These are phyloP conservation scores for Chelon labrosus DNA, from an alignment of 2,797 vertebrate genomes.

Conservation along the genomic window DNA sequence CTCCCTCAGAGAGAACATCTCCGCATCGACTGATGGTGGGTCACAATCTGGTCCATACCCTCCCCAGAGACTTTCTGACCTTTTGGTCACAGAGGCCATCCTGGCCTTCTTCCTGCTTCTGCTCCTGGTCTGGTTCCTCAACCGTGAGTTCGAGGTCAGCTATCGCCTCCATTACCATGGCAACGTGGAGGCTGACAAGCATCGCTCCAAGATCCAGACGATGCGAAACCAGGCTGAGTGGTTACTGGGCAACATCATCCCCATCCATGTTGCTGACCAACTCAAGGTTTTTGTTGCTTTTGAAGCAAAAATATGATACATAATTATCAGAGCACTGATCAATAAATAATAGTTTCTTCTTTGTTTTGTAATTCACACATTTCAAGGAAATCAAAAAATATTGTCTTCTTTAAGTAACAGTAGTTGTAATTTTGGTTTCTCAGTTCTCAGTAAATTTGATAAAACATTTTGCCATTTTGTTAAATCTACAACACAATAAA, in stretches of 20 bases:
- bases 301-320: constrained; percentile 11
- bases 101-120: constrained; percentile 94
- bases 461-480: background rate
- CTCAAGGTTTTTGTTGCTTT: constrained; percentile 85
- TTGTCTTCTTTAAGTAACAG: background rate
- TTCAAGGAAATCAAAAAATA: background rate
- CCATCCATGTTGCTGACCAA: constrained; percentile 97
- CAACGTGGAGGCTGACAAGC: constrained; percentile 95
- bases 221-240: constrained; percentile 98
- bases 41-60: constrained; percentile 17
- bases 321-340: background rate
- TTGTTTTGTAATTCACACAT: background rate
- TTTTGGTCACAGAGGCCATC: constrained; percentile 88
- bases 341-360: background rate
- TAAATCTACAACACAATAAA: background rate
- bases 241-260: constrained; percentile 97
- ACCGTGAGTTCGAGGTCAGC: constrained; percentile 97
- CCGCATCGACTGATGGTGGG: constrained; percentile 24
- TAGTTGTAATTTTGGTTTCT: background rate
- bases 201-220: constrained; percentile 96
- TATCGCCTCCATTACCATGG: constrained; percentile 99
- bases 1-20: constrained; percentile 63
- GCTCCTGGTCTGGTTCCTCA: constrained; percentile 97
- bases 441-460: background rate
- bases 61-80: constrained; percentile 75